A percentile compares a stretch with the other conserved stretches of the same genome.
phyloP scores from a whole-genome alignment of 2,113 vertebrate species.

The Athene noctua region DNA sequence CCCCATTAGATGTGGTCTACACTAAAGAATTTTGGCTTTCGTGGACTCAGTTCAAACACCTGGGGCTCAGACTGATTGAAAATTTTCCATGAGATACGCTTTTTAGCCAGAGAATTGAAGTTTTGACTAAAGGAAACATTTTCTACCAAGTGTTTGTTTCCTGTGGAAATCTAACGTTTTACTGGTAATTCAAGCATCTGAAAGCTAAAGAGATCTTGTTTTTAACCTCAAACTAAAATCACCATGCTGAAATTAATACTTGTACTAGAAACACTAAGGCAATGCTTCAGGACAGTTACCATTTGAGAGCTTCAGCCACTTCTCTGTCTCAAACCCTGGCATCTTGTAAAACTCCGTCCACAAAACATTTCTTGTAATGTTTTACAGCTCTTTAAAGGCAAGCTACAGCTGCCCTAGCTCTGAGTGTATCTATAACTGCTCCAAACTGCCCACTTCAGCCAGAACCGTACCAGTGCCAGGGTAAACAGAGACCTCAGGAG shows the following conservation, averaged over 20 bases:
- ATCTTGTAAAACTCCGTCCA: not conserved
- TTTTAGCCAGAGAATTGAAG: not conserved
- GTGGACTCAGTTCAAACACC: not conserved
- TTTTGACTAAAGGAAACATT: conserved; percentile 44
- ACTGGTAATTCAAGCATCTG: not conserved
- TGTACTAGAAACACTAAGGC: not conserved
- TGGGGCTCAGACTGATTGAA: not conserved
- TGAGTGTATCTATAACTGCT: not conserved
- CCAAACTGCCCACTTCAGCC: not conserved
- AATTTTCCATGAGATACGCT: conserved; percentile 31
- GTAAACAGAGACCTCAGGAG: conserved; percentile 2
- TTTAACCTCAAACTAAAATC: not conserved
- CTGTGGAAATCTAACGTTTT: conserved; percentile 38
- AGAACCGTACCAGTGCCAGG: not conserved
- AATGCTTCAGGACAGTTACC: not conserved
- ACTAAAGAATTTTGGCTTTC: not conserved
- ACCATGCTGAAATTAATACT: not conserved
- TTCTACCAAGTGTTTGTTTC: conserved; percentile 55
- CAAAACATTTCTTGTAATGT: not conserved
- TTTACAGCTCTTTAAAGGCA: conserved; percentile 21
- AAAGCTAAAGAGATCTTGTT: not conserved
- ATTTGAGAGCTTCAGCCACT: not conserved
- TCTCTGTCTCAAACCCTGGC: not conserved
- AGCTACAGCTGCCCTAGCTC: not conserved
- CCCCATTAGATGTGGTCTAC: not conserved